phyloP scores from a whole-genome alignment of 64 coral and sea anemone species.

The Montipora sp. region DNA sequence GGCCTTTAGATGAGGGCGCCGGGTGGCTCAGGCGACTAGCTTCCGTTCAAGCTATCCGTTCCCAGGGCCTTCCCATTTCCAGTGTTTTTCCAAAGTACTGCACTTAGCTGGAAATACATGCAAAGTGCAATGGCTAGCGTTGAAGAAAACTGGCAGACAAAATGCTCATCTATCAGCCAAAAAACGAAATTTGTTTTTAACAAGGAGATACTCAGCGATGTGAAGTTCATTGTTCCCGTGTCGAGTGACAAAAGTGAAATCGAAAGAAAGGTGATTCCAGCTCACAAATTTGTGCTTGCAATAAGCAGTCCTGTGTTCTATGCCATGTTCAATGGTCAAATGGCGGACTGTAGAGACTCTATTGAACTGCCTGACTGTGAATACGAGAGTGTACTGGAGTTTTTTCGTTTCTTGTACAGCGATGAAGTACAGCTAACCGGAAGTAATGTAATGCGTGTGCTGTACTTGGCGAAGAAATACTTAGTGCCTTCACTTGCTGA shows the following conservation, averaged over 20 bases:
- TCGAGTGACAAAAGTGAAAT: neutral
- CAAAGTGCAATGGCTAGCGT: neutral
- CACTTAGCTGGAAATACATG: no score
- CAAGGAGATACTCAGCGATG: conserved; percentile 15
- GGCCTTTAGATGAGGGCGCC: no score
- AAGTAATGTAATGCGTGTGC: conserved; percentile 25
- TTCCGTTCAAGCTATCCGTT: no score
- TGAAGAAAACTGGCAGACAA: conserved; percentile 19
- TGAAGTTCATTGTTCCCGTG: conserved; percentile 32
- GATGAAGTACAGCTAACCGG: conserved; percentile 4
- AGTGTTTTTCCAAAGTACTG: no score
- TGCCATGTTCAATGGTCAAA: conserved; percentile 43
- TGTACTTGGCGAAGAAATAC: conserved; percentile 46
- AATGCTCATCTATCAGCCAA: neutral
- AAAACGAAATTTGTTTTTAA: conserved; percentile 32
- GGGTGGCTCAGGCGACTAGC: no score
- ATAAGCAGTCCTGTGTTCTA: conserved; percentile 42
- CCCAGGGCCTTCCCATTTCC: no score
- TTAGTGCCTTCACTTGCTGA: conserved; percentile 12
- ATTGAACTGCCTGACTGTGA: conserved; percentile 53
- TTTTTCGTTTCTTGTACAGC: conserved; percentile 28
- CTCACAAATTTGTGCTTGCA: conserved; percentile 46
- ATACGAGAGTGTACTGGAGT: conserved; percentile 32
- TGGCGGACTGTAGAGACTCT: neutral
- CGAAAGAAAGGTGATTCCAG: conserved; percentile 11